Evolutionary conservation across 2,797 vertebrate genomes (phyloP).

Genomic region (Ammospiza maritima): DNA sequence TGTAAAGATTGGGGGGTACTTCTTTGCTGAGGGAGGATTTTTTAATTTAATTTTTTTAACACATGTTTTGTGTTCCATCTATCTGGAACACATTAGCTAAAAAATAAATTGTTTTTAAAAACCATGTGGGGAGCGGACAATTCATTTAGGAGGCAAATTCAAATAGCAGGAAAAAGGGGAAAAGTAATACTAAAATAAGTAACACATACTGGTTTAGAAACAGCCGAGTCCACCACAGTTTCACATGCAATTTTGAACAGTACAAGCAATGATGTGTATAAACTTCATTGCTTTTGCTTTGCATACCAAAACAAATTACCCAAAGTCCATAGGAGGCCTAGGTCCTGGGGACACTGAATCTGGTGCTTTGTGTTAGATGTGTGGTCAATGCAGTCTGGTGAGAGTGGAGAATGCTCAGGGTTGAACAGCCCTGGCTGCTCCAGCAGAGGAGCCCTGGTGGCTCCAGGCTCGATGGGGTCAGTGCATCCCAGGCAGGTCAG

Average conservation of each 20-base stretch:
- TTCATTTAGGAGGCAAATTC: neutral
- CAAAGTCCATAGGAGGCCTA: neutral
- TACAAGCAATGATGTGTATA: neutral
- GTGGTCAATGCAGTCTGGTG: neutral
- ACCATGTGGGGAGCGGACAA: neutral
- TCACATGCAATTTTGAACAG: neutral
- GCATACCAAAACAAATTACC: neutral
- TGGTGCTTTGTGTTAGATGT: neutral
- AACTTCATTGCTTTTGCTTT: neutral
- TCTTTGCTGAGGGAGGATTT: neutral
- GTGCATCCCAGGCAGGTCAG: neutral
- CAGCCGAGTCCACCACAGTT: neutral
- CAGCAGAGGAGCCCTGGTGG: neutral
- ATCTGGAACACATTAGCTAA: neutral
- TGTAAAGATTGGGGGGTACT: neutral
- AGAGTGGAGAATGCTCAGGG: neutral
- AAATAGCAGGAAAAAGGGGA: neutral
- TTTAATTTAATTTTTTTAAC: constrained; percentile 19
- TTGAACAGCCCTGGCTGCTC: neutral
- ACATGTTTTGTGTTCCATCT: neutral
- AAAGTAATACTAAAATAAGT: neutral
- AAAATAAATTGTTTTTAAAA: constrained; percentile 36
- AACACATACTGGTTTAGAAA: neutral
- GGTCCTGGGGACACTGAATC: neutral
- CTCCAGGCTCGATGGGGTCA: neutral